phyloP scores from a whole-genome alignment of 1,140 invertebrate genomes.

The Tribolium castaneum region DNA sequence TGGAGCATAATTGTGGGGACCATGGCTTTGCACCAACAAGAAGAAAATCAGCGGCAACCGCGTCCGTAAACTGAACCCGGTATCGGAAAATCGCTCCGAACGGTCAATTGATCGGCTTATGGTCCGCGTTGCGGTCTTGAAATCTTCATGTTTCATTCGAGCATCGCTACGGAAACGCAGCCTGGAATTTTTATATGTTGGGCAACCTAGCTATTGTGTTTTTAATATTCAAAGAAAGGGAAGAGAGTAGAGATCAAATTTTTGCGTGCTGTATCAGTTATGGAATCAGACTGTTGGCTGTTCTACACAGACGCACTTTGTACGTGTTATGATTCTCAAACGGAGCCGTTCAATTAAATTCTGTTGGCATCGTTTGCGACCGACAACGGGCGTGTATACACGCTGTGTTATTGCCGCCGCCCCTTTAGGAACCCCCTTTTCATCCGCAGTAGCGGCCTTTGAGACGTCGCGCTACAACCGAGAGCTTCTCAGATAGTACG shows the following conservation, averaged over 20 bases:
- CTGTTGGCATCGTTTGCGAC: conserved; percentile 53
- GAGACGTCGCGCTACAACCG: conserved; percentile 41
- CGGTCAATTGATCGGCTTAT: conserved; percentile 26
- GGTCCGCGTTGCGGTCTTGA: conserved; percentile 4
- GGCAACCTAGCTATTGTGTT: neutral
- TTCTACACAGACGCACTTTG: conserved; percentile 3
- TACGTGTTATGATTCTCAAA: conserved; percentile 55
- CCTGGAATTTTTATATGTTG: neutral
- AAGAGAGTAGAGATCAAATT: neutral
- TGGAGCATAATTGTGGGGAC: neutral
- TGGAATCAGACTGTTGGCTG: neutral
- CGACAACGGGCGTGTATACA: conserved; percentile 51
- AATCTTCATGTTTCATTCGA: conserved; percentile 24
- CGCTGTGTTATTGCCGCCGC: conserved; percentile 48
- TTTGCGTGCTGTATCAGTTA: neutral
- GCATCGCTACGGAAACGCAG: neutral
- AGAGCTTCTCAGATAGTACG: conserved; percentile 30
- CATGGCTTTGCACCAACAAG: neutral
- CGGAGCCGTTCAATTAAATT: conserved; percentile 54
- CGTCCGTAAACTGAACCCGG: neutral
- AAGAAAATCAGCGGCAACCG: neutral
- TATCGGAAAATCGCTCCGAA: conserved; percentile 1
- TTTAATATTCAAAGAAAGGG: no score
- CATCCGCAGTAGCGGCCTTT: conserved; percentile 45
- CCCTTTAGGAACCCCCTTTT: conserved; percentile 49